phyloP scores from a whole-genome alignment of 37 sponge, comb jelly and placozoan species.

The Haliclona indistincta region DNA sequence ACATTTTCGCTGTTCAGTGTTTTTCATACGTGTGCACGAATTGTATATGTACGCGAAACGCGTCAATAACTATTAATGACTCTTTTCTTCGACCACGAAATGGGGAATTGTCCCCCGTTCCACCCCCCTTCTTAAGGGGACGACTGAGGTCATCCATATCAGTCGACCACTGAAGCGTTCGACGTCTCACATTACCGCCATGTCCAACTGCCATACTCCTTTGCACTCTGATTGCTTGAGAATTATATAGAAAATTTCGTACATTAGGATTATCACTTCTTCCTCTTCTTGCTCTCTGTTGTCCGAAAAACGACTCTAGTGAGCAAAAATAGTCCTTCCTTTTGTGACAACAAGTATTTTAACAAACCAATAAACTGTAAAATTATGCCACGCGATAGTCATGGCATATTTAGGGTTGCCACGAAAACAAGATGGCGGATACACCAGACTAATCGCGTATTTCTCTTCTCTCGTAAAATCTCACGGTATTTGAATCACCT shows the following conservation, averaged over 20 bases:
- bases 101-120: no score
- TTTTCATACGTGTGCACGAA: no score
- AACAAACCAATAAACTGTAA: constrained; percentile 19
- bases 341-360: not conserved
- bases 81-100: no score
- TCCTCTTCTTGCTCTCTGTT: constrained; percentile 20
- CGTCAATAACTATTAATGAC: no score
- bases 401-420: no score
- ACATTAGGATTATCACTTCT: constrained; percentile 31
- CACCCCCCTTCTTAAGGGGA: constrained; percentile 3
- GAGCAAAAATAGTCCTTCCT: not conserved
- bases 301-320: constrained; percentile 18
- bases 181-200: not conserved
- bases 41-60: no score
- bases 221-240: constrained; percentile 3
- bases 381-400: no score
- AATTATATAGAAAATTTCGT: not conserved
- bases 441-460: no score
- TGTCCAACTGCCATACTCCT: constrained; percentile 2
- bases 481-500: no score
- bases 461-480: no score
- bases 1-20: no score
- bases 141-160: not conserved
- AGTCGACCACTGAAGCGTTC: constrained; percentile 2
- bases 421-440: no score